These are phyloP conservation scores for Tachysurus vachellii DNA, from an alignment of 2,113 vertebrate species.

Conservation along the genomic window DNA sequence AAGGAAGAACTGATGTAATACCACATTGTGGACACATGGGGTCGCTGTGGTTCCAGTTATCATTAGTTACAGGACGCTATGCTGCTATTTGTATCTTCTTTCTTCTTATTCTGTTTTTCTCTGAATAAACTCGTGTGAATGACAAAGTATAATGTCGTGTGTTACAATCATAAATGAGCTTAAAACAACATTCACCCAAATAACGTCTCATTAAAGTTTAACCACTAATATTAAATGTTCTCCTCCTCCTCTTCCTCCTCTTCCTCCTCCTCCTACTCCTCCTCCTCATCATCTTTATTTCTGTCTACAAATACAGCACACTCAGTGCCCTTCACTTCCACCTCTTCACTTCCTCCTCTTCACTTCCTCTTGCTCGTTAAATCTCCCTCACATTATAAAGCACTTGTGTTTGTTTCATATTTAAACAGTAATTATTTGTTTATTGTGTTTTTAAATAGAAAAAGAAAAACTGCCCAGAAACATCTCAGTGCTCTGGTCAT, in stretches of 20 bases:
- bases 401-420: too few relatives aligned
- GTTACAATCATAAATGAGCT: not conserved
- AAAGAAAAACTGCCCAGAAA: not conserved
- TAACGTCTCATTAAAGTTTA: not conserved
- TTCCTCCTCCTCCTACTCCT: too few relatives aligned
- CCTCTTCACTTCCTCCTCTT: not conserved
- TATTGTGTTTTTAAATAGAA: not conserved
- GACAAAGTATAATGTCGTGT: not conserved
- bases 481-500: not conserved
- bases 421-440: too few relatives aligned
- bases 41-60: constrained; percentile 26
- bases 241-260: not conserved
- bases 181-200: not conserved
- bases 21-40: not conserved
- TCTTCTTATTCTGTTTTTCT: not conserved
- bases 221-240: not conserved
- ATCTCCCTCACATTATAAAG: too few relatives aligned
- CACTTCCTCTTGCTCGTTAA: too few relatives aligned
- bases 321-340: not conserved
- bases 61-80: not conserved
- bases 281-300: too few relatives aligned
- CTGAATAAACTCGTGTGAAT: not conserved
- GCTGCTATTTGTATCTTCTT: not conserved
- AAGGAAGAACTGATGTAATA: constrained; percentile 11
- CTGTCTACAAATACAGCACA: not conserved